Conservation (phyloP, 2,113 vertebrate genomes). For the Brevimyrus niger region DNA sequence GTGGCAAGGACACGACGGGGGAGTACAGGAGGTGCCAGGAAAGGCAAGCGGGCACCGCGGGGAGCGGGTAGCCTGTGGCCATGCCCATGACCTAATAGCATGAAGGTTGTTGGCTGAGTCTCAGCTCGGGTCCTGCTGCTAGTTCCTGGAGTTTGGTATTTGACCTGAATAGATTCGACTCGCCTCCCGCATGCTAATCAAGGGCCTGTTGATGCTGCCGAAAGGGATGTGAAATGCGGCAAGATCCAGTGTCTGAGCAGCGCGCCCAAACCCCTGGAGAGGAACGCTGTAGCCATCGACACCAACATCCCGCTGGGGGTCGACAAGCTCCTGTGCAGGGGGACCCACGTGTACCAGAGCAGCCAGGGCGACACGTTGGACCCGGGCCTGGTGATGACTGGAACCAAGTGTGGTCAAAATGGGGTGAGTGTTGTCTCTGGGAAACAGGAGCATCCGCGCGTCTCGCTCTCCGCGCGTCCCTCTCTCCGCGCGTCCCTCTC, state of each 20-base stretch:
- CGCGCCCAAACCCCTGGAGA: constrained; percentile 70
- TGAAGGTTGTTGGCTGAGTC: background rate
- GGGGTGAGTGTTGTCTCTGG: constrained; percentile 56
- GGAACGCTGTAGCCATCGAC: constrained; percentile 81
- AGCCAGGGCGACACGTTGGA: constrained; percentile 81
- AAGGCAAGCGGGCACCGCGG: constrained; percentile 55
- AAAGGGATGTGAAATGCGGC: constrained; percentile 84
- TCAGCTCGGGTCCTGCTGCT: background rate
- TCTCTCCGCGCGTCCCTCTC: too few relatives aligned
- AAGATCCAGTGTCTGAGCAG: constrained; percentile 89
- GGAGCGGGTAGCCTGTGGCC: background rate
- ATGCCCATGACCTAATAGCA: background rate
- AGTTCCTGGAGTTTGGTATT: background rate
- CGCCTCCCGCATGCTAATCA: background rate
- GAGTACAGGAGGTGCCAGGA: constrained; percentile 74
- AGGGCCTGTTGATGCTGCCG: background rate
- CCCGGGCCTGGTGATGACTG: constrained; percentile 88
- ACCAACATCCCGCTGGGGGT: constrained; percentile 63
- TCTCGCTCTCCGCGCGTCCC: too few relatives aligned
- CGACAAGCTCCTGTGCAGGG: constrained; percentile 65
- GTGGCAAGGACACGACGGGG: constrained; percentile 80
- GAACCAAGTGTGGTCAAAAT: constrained; percentile 85
- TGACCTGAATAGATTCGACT: background rate
- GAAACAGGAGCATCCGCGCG: background rate
- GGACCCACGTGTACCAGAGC: constrained; percentile 82